Conservation (phyloP, 2,888 invertebrate species). For the Steinernema carpocapsae region DNA sequence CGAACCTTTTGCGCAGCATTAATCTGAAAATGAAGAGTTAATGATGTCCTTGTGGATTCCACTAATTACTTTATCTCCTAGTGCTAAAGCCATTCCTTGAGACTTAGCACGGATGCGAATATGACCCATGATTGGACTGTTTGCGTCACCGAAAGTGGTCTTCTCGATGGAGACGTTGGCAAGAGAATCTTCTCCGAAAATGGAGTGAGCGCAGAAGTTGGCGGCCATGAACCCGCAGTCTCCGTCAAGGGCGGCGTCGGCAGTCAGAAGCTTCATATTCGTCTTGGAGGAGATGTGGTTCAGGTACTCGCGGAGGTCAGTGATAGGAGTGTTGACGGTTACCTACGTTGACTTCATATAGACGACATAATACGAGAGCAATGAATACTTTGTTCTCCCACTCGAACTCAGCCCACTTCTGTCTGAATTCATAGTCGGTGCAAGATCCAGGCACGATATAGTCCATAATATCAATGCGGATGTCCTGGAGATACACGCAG, state of each 20-base stretch:
- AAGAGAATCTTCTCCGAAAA: conserved; percentile 90
- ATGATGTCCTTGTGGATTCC: neutral
- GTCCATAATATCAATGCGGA: conserved; percentile 89
- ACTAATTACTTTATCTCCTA: conserved; percentile 90
- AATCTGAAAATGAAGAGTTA: conserved; percentile 40
- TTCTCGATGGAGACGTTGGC: conserved; percentile 98
- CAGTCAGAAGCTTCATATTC: conserved; percentile 98
- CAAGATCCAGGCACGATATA: conserved; percentile 86
- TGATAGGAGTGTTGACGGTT: conserved; percentile 87
- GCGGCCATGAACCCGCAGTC: conserved; percentile 99
- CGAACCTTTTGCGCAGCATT: conserved; percentile 47
- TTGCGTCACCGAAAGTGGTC: conserved; percentile 70
- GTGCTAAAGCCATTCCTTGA: conserved; percentile 97
- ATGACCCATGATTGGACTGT: conserved; percentile 90
- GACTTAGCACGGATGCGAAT: conserved; percentile 97
- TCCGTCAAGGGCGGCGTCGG: conserved; percentile 77
- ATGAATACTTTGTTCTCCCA: conserved; percentile 97
- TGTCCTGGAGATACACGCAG: conserved; percentile 96
- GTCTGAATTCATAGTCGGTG: conserved; percentile 92
- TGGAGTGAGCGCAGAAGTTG: conserved; percentile 89
- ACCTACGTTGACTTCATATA: conserved; percentile 71
- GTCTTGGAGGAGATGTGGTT: conserved; percentile 89
- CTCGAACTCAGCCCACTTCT: conserved; percentile 99
- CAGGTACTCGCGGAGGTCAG: conserved; percentile 89
- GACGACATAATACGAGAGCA: neutral